Evolutionary conservation across 2,888 invertebrate genomes (phyloP).

Genomic region (Agapetus fuscipes): DNA sequence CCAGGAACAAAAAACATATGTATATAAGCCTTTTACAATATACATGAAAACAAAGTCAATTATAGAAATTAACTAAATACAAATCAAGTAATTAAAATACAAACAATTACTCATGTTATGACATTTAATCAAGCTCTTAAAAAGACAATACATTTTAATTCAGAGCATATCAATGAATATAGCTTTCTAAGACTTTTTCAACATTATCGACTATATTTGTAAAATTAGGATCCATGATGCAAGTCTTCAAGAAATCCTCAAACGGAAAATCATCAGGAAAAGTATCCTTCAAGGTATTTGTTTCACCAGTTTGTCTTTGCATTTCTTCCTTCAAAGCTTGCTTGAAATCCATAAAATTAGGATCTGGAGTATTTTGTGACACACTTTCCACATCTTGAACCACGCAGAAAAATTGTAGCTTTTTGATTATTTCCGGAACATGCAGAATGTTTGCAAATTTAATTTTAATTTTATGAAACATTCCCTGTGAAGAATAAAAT

Average conservation of each 20-base stretch:
- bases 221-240: conserved; percentile 18
- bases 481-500: conserved; percentile 7
- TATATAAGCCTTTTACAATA: no score
- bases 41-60: no score
- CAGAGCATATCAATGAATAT: no score
- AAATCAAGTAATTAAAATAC: not conserved
- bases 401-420: conserved; percentile 1
- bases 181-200: conserved; percentile 7
- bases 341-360: conserved; percentile 4
- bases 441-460: conserved; percentile 4
- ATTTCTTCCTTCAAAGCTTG: conserved; percentile 13
- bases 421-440: conserved; percentile 5
- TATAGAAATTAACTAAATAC: no score
- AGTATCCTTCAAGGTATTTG: no score
- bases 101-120: not conserved
- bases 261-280: conserved; percentile 15
- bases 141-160: no score
- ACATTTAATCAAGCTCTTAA: no score
- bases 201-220: conserved; percentile 14
- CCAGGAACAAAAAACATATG: no score
- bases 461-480: conserved; percentile 11
- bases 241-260: conserved; percentile 14
- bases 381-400: conserved; percentile 5
- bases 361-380: not conserved
- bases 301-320: conserved; percentile 1